Conservation (phyloP, 2,797 vertebrate species). For the Ciconia nigra region DNA sequence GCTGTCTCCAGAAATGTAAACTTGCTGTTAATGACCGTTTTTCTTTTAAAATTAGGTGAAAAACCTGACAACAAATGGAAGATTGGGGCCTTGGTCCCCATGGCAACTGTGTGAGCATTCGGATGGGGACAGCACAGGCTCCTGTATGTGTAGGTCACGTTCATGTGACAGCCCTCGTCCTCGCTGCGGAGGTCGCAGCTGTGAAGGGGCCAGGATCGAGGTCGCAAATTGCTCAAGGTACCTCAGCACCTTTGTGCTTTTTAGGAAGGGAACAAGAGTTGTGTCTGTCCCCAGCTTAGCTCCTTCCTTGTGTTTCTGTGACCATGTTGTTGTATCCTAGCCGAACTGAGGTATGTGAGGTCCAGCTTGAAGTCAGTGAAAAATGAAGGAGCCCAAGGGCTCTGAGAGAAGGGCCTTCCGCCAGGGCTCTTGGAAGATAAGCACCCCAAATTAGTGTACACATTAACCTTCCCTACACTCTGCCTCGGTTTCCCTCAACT, state of each 20-base stretch:
- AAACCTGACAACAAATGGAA: slow-evolving; percentile 90
- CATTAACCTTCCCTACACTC: background rate
- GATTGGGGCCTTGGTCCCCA: slow-evolving; percentile 87
- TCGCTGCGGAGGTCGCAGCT: slow-evolving; percentile 88
- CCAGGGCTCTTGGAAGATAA: background rate
- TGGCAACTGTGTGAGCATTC: slow-evolving; percentile 95
- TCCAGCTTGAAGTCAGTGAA: background rate
- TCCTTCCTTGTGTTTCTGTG: background rate
- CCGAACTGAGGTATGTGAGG: background rate
- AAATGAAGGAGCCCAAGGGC: background rate
- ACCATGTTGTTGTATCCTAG: background rate
- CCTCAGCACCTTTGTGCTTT: background rate
- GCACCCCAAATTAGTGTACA: background rate
- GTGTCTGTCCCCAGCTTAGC: background rate
- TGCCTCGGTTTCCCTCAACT: background rate
- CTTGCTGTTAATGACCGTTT: slow-evolving; percentile 18
- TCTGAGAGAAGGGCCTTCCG: background rate
- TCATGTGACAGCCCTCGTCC: slow-evolving; percentile 88
- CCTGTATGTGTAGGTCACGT: slow-evolving; percentile 90
- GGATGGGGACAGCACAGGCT: slow-evolving; percentile 87
- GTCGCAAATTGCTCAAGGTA: slow-evolving; percentile 97
- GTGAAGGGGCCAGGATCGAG: slow-evolving; percentile 89
- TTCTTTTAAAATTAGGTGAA: slow-evolving; percentile 79
- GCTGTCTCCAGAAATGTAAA: slow-evolving; percentile 35
- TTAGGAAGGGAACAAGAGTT: background rate